Evolutionary conservation across 2,888 invertebrate species (phyloP), one percentile per base, ranked within the genome.

Genomic region (Rotaria magnacalcarata): DNA sequence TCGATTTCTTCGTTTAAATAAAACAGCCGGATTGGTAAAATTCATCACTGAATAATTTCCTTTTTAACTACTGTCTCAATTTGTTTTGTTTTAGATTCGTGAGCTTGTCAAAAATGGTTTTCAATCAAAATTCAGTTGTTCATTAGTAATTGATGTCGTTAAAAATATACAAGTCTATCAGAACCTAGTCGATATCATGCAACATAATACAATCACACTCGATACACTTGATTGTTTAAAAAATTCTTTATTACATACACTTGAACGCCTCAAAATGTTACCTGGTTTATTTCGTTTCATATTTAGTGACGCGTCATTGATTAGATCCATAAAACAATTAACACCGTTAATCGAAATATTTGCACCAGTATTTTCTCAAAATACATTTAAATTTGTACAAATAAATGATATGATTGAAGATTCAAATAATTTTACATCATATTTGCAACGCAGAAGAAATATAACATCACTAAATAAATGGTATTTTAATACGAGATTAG

Each of bases 101-200:
- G 80, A 80, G 24, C 41, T 80, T 24, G 24, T 80, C 0, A 47
- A 80, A 80, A 80, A 80, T 80, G 80, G 80, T 80, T 80, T 80
- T 47, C 43, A 80, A 80, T 43, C 80, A 47, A 80, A 43, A 80
- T 80, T 80, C n/a, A 80, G 80, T 80, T 80, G 80, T 80, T 47
- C 47, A 47, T 47, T 80, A 80, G n/a, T 80, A 6, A n/a, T 80
- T 80, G 80, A 80, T 80, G 80, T 80, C 21, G 47, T 80, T 21
- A 80, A 80, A 80, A 80, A 80, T 80, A 80, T 80, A 47, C 80
- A 80, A 80, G 24, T 47, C 4, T 80, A 80, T 47, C 80, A 80
- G 47, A 80, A 80, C 47, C 14, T 80, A n/a, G 80, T 34, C 2
- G 47, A 80, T 47, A 47, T 47, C n/a, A 47, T 80, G 47, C 80